Conservation (phyloP, 2,888 invertebrate genomes). For the Parascotia fuliginaria region DNA sequence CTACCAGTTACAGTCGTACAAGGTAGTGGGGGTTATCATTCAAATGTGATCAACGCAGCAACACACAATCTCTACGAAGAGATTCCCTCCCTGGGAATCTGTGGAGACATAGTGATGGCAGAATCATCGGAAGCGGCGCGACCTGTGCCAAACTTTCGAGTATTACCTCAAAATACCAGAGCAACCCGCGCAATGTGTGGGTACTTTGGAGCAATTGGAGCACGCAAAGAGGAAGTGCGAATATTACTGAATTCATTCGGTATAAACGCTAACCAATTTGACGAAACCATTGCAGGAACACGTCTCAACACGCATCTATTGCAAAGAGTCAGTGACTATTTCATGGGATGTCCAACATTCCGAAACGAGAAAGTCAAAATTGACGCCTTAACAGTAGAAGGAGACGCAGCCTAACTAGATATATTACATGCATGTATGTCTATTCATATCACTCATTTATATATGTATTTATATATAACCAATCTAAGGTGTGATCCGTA, state of each 20-base stretch:
- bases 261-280: neutral
- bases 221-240: neutral
- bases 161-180: neutral
- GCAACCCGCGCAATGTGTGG: neutral
- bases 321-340: neutral
- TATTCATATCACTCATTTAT: no score
- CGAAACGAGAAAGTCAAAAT: constrained; percentile 1
- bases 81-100: neutral
- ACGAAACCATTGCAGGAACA: neutral
- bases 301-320: neutral
- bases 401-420: neutral
- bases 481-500: no score
- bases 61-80: constrained; percentile 5
- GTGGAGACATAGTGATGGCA: constrained; percentile 2
- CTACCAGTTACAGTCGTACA: neutral
- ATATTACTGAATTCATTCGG: neutral
- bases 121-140: neutral
- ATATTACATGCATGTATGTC: no score
- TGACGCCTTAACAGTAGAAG: neutral
- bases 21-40: constrained; percentile 2
- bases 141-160: constrained; percentile 1
- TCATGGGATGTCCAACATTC: neutral
- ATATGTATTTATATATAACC: no score
- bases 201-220: neutral
- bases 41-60: neutral